phyloP scores from a whole-genome alignment of 2,797 vertebrate species.

The Rhynchonycteris naso region DNA sequence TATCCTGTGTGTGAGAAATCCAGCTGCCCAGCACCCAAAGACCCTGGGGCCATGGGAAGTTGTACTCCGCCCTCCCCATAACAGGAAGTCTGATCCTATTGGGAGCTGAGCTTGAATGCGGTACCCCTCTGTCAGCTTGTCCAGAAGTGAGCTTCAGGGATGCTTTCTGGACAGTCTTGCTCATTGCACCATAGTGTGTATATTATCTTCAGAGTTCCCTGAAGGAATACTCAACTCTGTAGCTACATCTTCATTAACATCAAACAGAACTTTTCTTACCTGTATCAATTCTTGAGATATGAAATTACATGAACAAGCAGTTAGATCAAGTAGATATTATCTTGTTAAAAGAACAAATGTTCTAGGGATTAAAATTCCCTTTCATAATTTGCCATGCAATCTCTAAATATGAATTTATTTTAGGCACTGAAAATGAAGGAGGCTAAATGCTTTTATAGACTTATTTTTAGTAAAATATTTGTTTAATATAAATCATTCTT shows the following conservation, averaged over 20 bases:
- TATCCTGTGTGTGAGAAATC: not conserved
- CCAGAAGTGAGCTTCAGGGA: not conserved
- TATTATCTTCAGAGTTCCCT: not conserved
- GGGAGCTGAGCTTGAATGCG: not conserved
- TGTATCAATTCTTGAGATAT: slow-evolving; percentile 31
- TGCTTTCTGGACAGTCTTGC: not conserved
- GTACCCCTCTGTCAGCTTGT: not conserved
- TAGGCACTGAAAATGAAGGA: slow-evolving; percentile 31
- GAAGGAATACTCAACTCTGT: not conserved
- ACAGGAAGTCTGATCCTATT: not conserved
- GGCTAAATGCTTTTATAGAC: slow-evolving; percentile 19
- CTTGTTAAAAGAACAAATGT: slow-evolving; percentile 32
- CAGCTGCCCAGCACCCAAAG: not conserved
- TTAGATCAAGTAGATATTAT: not conserved
- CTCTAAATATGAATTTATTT: not conserved
- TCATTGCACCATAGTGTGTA: not conserved
- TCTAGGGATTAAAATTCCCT: not conserved
- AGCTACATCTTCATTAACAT: not conserved
- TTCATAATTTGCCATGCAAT: not conserved
- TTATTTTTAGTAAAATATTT: slow-evolving; percentile 45
- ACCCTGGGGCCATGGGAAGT: not conserved
- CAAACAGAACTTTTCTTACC: not conserved
- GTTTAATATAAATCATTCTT: slow-evolving; percentile 14
- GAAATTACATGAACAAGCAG: slow-evolving; percentile 7
- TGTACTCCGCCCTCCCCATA: not conserved